Percentiles rank a stretch among this genome's conserved stretches.
phyloP scores from a whole-genome alignment of 64 coral and sea anemone genomes.

The Montipora efflorescens region DNA sequence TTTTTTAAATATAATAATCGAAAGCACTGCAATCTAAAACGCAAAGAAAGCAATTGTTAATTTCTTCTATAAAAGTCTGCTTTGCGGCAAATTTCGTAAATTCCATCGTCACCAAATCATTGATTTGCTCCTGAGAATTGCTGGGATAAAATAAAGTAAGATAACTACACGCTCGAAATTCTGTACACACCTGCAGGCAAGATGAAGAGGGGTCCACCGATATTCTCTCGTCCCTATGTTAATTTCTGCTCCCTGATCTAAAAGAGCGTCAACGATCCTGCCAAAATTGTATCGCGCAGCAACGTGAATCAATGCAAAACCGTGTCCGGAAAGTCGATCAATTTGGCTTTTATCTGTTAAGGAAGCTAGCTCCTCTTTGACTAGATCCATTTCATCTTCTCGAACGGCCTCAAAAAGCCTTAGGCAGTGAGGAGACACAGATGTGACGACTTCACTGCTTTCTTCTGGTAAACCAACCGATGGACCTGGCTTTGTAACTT shows the following conservation, averaged over 20 bases:
- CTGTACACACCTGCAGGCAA: conserved; percentile 56
- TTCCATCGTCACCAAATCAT: not conserved
- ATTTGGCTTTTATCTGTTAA: not conserved
- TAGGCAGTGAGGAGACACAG: not conserved
- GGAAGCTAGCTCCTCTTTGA: conserved; percentile 21
- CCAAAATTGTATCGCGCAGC: conserved; percentile 55
- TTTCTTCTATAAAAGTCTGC: not conserved
- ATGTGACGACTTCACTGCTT: not conserved
- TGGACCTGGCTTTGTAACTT: not conserved
- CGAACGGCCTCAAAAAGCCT: conserved; percentile 51
- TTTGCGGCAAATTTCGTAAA: not conserved
- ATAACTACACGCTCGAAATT: not conserved
- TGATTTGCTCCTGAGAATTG: not conserved
- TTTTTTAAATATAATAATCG: too few species aligned
- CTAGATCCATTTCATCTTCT: conserved; percentile 48
- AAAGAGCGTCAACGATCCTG: conserved; percentile 8
- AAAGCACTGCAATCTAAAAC: too few species aligned
- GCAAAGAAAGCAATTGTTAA: not conserved
- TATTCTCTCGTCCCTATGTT: conserved; percentile 52
- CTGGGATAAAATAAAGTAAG: too few species aligned
- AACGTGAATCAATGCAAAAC: conserved; percentile 46
- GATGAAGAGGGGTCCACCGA: conserved; percentile 48
- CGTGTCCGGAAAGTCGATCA: conserved; percentile 19
- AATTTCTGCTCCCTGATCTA: conserved; percentile 41
- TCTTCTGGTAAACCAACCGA: conserved; percentile 17